Percentiles rank a stretch among this genome's conserved stretches.
Evolutionary conservation across 2,113 vertebrate genomes (phyloP).

Genomic region (Alces alces): DNA sequence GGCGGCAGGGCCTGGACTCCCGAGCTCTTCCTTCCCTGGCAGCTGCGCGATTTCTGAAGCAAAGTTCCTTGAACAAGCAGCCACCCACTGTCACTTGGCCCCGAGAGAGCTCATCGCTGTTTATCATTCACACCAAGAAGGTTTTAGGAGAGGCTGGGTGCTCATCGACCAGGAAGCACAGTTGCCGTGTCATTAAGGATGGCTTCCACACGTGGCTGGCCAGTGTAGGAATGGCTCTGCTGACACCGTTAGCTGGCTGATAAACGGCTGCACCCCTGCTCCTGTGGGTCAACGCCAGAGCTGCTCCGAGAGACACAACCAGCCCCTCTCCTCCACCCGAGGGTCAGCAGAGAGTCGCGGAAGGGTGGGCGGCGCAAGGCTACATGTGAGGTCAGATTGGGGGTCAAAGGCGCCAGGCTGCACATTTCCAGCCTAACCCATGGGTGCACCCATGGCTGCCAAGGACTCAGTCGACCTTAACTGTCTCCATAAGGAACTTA

Average conservation of each 20-base stretch:
- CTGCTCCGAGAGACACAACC: neutral
- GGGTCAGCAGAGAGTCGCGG: slow-evolving; percentile 55
- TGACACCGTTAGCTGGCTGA: slow-evolving; percentile 74
- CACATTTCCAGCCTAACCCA: accelerated
- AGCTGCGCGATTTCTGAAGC: neutral
- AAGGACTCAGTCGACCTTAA: neutral
- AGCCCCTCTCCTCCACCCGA: neutral
- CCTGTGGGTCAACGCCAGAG: neutral
- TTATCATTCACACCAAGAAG: slow-evolving; percentile 47
- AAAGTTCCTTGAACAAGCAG: neutral
- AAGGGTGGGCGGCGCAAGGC: neutral
- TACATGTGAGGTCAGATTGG: neutral
- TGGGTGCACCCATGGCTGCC: accelerated
- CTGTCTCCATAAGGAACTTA: neutral
- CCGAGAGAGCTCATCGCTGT: neutral
- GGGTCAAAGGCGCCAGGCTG: neutral
- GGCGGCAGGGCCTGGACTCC: accelerated
- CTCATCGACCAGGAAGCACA: slow-evolving; percentile 45
- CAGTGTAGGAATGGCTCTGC: slow-evolving; percentile 44
- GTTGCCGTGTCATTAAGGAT: slow-evolving; percentile 81
- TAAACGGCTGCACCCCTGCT: slow-evolving; percentile 54
- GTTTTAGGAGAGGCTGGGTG: slow-evolving; percentile 12
- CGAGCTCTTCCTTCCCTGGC: accelerated
- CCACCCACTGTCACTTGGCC: neutral
- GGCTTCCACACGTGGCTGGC: slow-evolving; percentile 56